Evolutionary conservation across 2,113 vertebrate species (phyloP).

Genomic region (Argyrosomus japonicus): DNA sequence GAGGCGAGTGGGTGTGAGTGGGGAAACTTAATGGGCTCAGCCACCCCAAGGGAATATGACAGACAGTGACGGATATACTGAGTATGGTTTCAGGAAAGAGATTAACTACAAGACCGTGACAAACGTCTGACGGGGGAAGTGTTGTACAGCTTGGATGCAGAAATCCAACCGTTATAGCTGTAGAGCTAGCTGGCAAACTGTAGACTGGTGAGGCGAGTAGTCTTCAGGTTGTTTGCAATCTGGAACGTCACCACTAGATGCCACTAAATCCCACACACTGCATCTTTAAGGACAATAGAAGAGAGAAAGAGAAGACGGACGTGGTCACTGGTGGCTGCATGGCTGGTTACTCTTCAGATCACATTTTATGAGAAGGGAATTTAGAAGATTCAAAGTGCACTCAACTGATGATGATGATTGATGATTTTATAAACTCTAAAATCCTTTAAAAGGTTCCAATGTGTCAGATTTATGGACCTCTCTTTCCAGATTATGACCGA

Average conservation of each 20-base stretch:
- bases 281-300: neutral
- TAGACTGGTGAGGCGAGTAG: too few relatives aligned
- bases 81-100: neutral
- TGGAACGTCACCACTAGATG: too few relatives aligned
- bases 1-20: neutral
- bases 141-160: neutral
- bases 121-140: neutral
- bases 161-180: neutral
- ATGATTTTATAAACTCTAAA: neutral
- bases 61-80: too few relatives aligned
- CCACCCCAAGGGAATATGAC: neutral
- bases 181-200: too few relatives aligned
- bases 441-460: neutral
- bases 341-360: neutral
- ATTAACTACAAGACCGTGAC: neutral
- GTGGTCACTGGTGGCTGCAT: neutral
- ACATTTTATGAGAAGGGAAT: neutral
- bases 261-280: too few relatives aligned
- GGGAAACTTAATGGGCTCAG: neutral
- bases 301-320: neutral
- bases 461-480: too few relatives aligned
- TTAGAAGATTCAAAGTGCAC: constrained; percentile 1
- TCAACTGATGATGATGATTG: too few relatives aligned
- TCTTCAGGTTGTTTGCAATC: too few relatives aligned
- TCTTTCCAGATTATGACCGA: too few relatives aligned